Percentiles rank a stretch among this genome's conserved stretches.
Conservation (phyloP, 2,113 vertebrate genomes). For the Tenebrosternarchus preto region DNA sequence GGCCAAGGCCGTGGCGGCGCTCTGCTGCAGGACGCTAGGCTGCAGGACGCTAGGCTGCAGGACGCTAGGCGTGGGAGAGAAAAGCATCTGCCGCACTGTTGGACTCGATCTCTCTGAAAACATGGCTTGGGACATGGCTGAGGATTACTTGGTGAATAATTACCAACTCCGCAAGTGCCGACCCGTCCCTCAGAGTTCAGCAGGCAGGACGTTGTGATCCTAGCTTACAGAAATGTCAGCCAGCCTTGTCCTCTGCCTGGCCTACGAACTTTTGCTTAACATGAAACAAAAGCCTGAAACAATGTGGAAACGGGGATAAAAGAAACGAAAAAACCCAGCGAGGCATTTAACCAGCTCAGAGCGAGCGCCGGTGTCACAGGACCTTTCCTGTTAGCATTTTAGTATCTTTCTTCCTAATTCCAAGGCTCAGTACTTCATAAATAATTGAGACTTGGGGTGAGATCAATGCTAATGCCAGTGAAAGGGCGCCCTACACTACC, state of each 20-base stretch:
- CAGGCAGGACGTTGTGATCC: not conserved
- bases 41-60: not conserved
- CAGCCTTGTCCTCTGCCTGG: not conserved
- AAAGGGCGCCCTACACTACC: slow-evolving; percentile 53
- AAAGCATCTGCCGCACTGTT: slow-evolving; percentile 31
- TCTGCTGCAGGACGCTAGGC: not conserved
- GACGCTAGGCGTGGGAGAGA: not conserved
- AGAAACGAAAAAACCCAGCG: not conserved
- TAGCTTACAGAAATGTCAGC: not conserved
- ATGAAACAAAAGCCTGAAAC: slow-evolving; percentile 45
- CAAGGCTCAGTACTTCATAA: slow-evolving; percentile 47
- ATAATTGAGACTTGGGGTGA: slow-evolving; percentile 53
- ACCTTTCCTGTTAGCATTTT: slow-evolving; percentile 33
- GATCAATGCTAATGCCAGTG: slow-evolving; percentile 54
- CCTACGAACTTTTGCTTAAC: not conserved
- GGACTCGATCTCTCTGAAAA: slow-evolving; percentile 29
- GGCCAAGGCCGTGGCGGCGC: slow-evolving; percentile 56
- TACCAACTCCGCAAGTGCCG: not conserved
- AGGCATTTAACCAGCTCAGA: not conserved
- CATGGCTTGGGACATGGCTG: not conserved
- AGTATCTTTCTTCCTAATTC: slow-evolving; percentile 8
- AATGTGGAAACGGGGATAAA: not conserved
- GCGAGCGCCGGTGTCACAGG: not conserved
- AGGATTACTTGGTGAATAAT: not conserved
- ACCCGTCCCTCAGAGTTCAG: not conserved